Evolutionary conservation across 2,113 vertebrate species (phyloP), one percentile per base, ranked within the genome.

Genomic region (Acanthochromis polyacanthus): DNA sequence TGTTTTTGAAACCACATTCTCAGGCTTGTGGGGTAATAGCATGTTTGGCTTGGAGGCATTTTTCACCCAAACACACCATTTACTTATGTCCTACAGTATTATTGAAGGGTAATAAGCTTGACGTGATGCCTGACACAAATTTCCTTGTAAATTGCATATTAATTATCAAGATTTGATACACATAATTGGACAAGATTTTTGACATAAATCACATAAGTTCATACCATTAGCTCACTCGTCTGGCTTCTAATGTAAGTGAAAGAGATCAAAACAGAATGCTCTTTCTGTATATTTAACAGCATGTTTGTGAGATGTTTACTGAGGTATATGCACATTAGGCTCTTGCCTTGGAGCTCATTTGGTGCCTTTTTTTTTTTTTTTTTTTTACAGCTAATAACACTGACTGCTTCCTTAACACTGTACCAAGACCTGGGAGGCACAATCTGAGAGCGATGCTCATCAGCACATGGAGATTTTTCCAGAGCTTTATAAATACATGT

Each of bases 1-100:
- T 75, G 4, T 56, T 32, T 55, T 45, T 60, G 17, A 58, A 67
- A 75, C 40, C 68, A 72, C 65, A 67, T 55, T 81, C 79, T 78
- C 71, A 85, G 50, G 23, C 76, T 7, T 14, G 15, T 11, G 40
- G 51, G 23, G 45, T 70, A 69, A 83, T 36, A 67, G 48, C 38
- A 15, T 79, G 77, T 83, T 86, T 85, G 23, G 15, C 32, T 88
- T 85, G 75, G 81, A 84, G 48, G 40, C 6, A 45, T 28, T 59
- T 55, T 61, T 58, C 12, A 45, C 12, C 45, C 25, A 72, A 74
- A 81, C 5, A 15, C 36, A 68, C 65, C 14, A 56, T 40, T 78
- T 57, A 63, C 14, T 72, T 25, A 57, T 48, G 14, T 65, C 56
- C 4, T 20, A 8, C n/a, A 52, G 16, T 55, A 23, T 59, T 71